Evolutionary conservation across 2,113 vertebrate genomes (phyloP), one percentile per base, ranked within the genome.

Genomic region (Potamarius usumacintae): DNA sequence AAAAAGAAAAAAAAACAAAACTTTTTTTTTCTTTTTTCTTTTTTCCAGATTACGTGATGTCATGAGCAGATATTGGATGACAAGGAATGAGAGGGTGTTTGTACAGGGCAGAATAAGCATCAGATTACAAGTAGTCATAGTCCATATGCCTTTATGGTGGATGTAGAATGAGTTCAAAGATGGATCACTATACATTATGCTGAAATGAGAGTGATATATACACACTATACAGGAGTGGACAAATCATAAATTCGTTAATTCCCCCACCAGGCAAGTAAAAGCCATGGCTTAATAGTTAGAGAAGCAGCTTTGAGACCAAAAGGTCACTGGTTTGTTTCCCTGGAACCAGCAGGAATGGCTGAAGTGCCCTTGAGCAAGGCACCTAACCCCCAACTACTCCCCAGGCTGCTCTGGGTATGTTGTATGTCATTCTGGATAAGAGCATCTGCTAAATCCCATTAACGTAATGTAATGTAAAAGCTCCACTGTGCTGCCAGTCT

Each of bases 31-130:
- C 4, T 2, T 42, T 34, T 34, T 42, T 42, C 4, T 90, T 60
- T 91, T 92, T 92, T 92, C 91, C 91, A 92, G 93, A 95, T 94
- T 93, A 92, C 69, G 85, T 94, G 94, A 95, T 95, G 94, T 94
- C 93, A 92, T 93, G 84, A 84, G 84, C 82, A 60, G 80, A 87
- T 84, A 69, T 77, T 27, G 86, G 50, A 55, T 87, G 86, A 15
- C 8, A 27, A 83, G 25, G 86, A 77, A 67, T 58, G 84, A 83
- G 27, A 90, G 88, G 90, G 88, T 87, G 63, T 78, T 83, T 25
- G 88, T 78, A 65, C 15, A 63, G 82, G 53, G 60, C 9, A 20
- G 2, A 81, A 57, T 63, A 65, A 20, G n/a, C 81, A 71, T 69
- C 86, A 69, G 52, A 34, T 60, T 74, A 42, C 85, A 52, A 30